Conservation (phyloP, 2,113 vertebrate species). For the Heloderma charlesbogerti region DNA sequence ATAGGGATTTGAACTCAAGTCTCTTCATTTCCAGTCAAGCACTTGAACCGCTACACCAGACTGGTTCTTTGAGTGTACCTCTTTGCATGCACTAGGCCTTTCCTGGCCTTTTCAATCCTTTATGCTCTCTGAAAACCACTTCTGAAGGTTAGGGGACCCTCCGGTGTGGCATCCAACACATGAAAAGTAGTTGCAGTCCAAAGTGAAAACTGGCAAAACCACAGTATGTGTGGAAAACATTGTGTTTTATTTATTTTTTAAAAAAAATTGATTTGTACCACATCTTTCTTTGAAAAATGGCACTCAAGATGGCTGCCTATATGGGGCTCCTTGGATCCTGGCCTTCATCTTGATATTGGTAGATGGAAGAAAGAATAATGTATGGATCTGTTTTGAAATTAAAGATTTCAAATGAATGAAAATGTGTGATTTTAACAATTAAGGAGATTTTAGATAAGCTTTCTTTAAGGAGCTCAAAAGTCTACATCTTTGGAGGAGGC, state of each 20-base stretch:
- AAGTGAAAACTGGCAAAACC: neutral
- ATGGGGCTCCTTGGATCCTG: neutral
- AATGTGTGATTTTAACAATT: neutral
- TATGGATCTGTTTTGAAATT: conserved; percentile 13
- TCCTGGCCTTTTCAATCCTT: too few relatives aligned
- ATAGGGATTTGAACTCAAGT: neutral
- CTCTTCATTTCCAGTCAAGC: neutral
- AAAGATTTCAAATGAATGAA: neutral
- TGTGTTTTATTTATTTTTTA: too few relatives aligned
- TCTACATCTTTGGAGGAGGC: conserved; percentile 1
- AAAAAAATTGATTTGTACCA: too few relatives aligned
- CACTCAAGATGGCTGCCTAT: neutral
- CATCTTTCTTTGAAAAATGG: too few relatives aligned
- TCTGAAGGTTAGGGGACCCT: neutral
- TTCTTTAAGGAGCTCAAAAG: conserved; percentile 1
- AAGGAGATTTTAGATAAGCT: neutral
- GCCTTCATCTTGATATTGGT: neutral
- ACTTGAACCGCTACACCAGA: neutral
- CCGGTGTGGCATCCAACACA: too few relatives aligned
- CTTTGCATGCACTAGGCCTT: neutral
- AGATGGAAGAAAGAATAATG: neutral
- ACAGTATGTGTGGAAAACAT: neutral
- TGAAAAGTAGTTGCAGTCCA: neutral
- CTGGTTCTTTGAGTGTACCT: too few relatives aligned
- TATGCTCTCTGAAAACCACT: neutral